Evolutionary conservation across 2,888 invertebrate species (phyloP).

Genomic region (Ichneumon xanthorius): DNA sequence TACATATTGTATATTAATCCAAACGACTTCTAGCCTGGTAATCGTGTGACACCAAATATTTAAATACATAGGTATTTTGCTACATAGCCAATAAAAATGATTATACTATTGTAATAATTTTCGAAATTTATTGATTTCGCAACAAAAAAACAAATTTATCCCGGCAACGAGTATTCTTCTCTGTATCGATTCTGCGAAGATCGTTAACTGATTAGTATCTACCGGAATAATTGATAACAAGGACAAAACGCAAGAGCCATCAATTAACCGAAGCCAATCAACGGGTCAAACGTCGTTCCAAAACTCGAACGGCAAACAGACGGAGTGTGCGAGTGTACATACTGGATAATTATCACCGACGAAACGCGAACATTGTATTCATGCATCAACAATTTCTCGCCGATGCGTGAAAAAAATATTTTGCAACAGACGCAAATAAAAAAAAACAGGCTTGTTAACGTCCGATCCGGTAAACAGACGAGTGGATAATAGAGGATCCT

Average conservation of each 20-base stretch:
- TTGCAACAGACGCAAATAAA: constrained; percentile 5
- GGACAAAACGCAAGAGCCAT: not conserved
- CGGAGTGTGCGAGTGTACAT: not conserved
- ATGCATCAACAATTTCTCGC: constrained; percentile 36
- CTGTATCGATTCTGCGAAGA: not conserved
- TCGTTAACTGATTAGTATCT: not conserved
- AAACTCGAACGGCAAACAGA: not conserved
- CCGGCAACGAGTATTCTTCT: not conserved
- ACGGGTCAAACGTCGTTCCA: not conserved
- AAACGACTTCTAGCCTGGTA: constrained; percentile 80
- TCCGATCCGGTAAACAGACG: constrained; percentile 47
- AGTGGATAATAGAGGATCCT: constrained; percentile 41
- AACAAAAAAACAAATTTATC: not conserved
- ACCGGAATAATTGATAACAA: not conserved
- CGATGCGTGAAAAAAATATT: constrained; percentile 52
- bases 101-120: constrained; percentile 67
- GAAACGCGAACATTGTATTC: constrained; percentile 37
- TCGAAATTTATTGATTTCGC: not conserved
- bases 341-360: not conserved
- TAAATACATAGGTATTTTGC: constrained; percentile 84
- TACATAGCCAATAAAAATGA: constrained; percentile 83
- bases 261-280: not conserved
- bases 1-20: constrained; percentile 83
- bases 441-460: constrained; percentile 34
- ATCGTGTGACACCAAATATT: constrained; percentile 84